Evolutionary conservation across 2,113 vertebrate species (phyloP).

Genomic region (Paedocypris sp.): DNA sequence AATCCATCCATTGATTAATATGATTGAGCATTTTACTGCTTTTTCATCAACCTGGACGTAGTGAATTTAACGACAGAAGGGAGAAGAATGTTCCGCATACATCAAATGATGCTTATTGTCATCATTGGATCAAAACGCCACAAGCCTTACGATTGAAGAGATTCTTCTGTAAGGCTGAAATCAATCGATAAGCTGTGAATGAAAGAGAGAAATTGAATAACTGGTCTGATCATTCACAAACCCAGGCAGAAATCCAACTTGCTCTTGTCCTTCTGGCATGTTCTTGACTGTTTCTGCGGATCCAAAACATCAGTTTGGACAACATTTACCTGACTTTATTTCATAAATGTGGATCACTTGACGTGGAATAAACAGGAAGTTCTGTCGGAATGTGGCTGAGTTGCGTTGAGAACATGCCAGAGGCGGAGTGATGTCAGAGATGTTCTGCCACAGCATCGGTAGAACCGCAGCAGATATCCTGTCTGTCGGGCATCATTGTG

Average conservation of each 20-base stretch:
- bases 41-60: slow-evolving; percentile 3
- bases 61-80: neutral
- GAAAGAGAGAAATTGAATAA: slow-evolving; percentile 35
- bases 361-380: too few relatives aligned
- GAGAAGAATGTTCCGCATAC: neutral
- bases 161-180: neutral
- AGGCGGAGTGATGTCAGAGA: slow-evolving; percentile 47
- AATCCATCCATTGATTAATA: too few relatives aligned
- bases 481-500: slow-evolving; percentile 38
- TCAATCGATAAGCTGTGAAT: slow-evolving; percentile 41
- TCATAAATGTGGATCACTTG: too few relatives aligned
- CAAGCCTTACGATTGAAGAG: neutral
- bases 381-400: neutral
- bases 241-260: slow-evolving; percentile 48
- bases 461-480: slow-evolving; percentile 44
- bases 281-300: neutral
- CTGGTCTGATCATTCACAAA: slow-evolving; percentile 46
- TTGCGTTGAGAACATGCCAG: neutral
- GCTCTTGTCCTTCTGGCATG: slow-evolving; percentile 38
- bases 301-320: too few relatives aligned
- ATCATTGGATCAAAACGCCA: neutral
- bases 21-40: too few relatives aligned
- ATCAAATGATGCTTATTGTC: neutral
- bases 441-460: slow-evolving; percentile 53
- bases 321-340: too few relatives aligned